Evolutionary conservation across 2,888 invertebrate genomes (phyloP).

Genomic region (Malthinus flaveolus): DNA sequence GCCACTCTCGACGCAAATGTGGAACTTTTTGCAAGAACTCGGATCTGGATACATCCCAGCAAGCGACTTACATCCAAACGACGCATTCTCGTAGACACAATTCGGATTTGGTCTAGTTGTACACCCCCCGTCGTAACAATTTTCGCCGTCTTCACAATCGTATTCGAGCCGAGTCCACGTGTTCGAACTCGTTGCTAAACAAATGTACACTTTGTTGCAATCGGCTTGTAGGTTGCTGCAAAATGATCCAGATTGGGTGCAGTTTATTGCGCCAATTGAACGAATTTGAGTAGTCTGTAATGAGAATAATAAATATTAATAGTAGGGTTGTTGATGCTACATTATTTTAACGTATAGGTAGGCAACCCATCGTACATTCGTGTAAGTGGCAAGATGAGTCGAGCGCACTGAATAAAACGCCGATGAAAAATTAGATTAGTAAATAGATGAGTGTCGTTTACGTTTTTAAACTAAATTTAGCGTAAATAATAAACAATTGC

Average conservation of each 20-base stretch:
- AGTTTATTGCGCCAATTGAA: neutral
- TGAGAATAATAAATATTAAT: too few species aligned
- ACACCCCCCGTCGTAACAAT: slow-evolving; percentile 1
- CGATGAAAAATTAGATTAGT: too few species aligned
- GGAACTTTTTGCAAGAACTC: slow-evolving; percentile 7
- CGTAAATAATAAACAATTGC: too few species aligned
- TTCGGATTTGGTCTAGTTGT: neutral
- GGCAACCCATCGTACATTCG: too few species aligned
- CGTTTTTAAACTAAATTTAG: too few species aligned
- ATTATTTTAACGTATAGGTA: too few species aligned
- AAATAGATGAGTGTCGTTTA: too few species aligned
- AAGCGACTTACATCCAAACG: neutral
- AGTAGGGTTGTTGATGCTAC: too few species aligned
- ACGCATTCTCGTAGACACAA: neutral
- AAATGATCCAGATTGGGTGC: neutral
- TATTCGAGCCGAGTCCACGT: neutral
- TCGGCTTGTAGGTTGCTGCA: neutral
- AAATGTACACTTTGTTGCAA: neutral
- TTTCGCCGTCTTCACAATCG: neutral
- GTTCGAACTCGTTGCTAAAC: neutral
- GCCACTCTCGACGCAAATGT: slow-evolving; percentile 2
- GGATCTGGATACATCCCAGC: slow-evolving; percentile 17
- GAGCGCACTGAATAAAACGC: too few species aligned
- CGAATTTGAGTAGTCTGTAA: too few species aligned
- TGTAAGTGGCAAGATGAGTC: too few species aligned